Evolutionary conservation across 2,888 invertebrate genomes (phyloP).

Genomic region (Eupithecia dodoneata): DNA sequence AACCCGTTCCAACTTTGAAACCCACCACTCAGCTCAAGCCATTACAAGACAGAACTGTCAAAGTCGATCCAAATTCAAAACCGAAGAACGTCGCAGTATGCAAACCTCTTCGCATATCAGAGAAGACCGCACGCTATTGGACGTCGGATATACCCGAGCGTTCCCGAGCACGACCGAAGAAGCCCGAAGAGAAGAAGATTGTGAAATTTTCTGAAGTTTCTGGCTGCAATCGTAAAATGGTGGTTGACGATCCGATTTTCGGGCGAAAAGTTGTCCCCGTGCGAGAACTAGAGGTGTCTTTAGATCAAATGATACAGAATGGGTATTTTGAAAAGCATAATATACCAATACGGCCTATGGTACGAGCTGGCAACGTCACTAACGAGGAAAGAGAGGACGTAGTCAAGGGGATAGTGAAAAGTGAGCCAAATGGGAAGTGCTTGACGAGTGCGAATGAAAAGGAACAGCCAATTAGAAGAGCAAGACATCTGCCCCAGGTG

Average conservation of each 20-base stretch:
- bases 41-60: constrained; percentile 44
- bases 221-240: constrained; percentile 76
- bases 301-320: constrained; percentile 81
- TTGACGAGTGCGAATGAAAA: constrained; percentile 56
- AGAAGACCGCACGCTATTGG: constrained; percentile 76
- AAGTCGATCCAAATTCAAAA: constrained; percentile 43
- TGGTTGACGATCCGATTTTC: constrained; percentile 75
- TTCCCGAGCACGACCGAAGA: constrained; percentile 60
- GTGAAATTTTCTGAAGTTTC: constrained; percentile 82
- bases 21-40: constrained; percentile 34
- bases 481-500: constrained; percentile 77
- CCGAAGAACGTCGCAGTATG: constrained; percentile 76
- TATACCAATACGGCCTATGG: constrained; percentile 71
- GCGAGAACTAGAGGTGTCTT: constrained; percentile 77
- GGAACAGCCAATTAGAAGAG: constrained; percentile 36
- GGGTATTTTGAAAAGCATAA: constrained; percentile 81
- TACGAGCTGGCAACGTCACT: constrained; percentile 49
- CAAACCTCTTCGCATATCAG: constrained; percentile 72
- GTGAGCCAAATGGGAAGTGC: constrained; percentile 75
- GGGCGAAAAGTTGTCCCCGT: constrained; percentile 78
- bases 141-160: constrained; percentile 69
- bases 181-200: constrained; percentile 76
- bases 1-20: constrained; percentile 19
- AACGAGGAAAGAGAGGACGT: constrained; percentile 53
- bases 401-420: constrained; percentile 50